Percentiles rank a stretch among this genome's conserved stretches.
phyloP scores from a whole-genome alignment of 2,888 invertebrate genomes.

The Uloborus plumipes region DNA sequence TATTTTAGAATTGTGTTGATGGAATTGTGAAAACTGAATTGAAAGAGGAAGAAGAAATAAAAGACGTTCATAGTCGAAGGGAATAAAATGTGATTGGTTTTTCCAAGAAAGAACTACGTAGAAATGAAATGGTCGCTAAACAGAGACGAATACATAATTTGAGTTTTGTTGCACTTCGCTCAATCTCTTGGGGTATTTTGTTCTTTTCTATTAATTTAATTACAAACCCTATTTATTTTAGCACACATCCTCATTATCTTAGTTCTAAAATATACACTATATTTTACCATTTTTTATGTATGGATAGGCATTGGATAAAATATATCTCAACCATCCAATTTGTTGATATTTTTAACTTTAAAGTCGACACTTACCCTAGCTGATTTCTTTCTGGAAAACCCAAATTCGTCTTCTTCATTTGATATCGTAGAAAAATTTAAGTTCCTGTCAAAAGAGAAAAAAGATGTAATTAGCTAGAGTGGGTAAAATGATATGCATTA shows the following conservation, averaged over 20 bases:
- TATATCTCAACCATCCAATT: no score
- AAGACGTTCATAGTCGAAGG: neutral
- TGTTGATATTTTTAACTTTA: no score
- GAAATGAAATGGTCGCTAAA: no score
- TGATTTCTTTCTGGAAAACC: conserved; percentile 55
- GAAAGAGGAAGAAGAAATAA: neutral
- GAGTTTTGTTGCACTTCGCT: no score
- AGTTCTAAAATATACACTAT: no score
- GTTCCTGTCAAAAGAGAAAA: conserved; percentile 39
- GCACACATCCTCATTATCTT: no score
- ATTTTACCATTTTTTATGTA: no score
- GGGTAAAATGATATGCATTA: neutral
- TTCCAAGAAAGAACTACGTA: no score
- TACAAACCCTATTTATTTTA: no score
- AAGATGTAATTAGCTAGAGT: neutral
- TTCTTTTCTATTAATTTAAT: no score
- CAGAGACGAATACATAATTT: no score
- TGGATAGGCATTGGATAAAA: no score
- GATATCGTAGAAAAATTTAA: conserved; percentile 59
- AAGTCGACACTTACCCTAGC: conserved; percentile 48
- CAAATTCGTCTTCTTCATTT: conserved; percentile 62
- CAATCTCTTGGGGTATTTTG: neutral
- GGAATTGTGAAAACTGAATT: neutral
- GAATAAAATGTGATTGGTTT: neutral
- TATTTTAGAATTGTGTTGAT: neutral